Evolutionary conservation across 2,888 invertebrate genomes (phyloP).

Genomic region (Drosophila kanekoi): DNA sequence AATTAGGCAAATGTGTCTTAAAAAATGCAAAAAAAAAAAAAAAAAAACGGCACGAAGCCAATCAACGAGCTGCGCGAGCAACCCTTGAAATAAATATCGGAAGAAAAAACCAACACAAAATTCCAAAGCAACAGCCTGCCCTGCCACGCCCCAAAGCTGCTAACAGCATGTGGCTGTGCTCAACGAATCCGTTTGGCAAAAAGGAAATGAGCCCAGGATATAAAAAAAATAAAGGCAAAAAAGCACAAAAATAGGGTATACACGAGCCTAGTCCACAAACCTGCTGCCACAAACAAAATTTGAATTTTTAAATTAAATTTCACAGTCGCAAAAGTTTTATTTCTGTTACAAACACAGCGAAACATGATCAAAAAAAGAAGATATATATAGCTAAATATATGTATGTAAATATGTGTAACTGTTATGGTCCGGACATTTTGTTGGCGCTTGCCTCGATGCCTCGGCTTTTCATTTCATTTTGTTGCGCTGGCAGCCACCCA

Average conservation of each 20-base stretch:
- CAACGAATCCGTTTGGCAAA: conserved; percentile 36
- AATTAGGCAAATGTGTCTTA: conserved; percentile 66
- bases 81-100: conserved; percentile 40
- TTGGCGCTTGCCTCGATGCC: conserved; percentile 24
- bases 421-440: conserved; percentile 69
- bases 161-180: conserved; percentile 49
- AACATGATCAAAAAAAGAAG: conserved; percentile 5
- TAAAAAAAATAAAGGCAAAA: not conserved
- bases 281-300: conserved; percentile 54
- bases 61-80: conserved; percentile 46
- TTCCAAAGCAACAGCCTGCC: conserved; percentile 51
- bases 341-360: conserved; percentile 17
- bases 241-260: conserved; percentile 7
- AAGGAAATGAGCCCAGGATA: conserved; percentile 64
- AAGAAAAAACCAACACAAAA: conserved; percentile 6
- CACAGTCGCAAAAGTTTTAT: conserved; percentile 53
- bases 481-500: conserved; percentile 27
- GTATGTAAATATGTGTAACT: conserved; percentile 59
- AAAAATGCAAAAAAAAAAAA: conserved; percentile 7
- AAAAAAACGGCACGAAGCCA: conserved; percentile 38
- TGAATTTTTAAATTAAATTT: conserved; percentile 80
- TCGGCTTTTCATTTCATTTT: conserved; percentile 39
- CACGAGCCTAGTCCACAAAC: conserved; percentile 35
- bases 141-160: conserved; percentile 48
- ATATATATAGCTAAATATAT: conserved; percentile 16